A percentile compares a stretch with the other conserved stretches of the same genome.
Evolutionary conservation across 2,888 invertebrate genomes (phyloP).

Genomic region (Drosophila melanosoma): DNA sequence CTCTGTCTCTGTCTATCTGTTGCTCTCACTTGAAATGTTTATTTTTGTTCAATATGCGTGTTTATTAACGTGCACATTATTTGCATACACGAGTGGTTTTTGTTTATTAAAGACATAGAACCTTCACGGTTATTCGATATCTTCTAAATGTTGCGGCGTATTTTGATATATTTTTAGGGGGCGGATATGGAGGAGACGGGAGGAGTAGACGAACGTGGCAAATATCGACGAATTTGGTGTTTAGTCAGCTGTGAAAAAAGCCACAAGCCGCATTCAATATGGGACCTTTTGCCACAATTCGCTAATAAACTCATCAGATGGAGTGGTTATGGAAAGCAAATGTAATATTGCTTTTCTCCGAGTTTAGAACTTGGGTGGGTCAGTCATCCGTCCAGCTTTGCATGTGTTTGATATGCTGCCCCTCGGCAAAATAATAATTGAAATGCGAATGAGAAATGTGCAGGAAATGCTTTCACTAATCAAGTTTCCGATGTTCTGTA

Average conservation of each 20-base stretch:
- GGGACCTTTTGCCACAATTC: conserved; percentile 23
- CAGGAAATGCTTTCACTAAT: neutral
- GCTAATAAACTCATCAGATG: conserved; percentile 52
- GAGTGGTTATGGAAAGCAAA: neutral
- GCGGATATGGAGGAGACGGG: neutral
- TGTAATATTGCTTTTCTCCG: neutral
- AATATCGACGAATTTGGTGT: conserved; percentile 32
- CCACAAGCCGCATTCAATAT: conserved; percentile 27
- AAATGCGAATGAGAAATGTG: neutral
- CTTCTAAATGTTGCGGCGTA: conserved; percentile 16
- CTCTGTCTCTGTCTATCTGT: neutral
- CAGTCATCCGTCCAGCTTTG: conserved; percentile 11
- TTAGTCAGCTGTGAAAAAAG: conserved; percentile 39
- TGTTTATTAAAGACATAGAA: conserved; percentile 49
- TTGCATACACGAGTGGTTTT: conserved; percentile 64
- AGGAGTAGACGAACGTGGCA: neutral
- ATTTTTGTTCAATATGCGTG: conserved; percentile 42
- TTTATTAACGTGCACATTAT: conserved; percentile 58
- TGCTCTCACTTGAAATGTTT: neutral
- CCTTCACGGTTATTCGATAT: conserved; percentile 21
- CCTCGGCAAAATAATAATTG: conserved; percentile 7
- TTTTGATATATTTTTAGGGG: conserved; percentile 43
- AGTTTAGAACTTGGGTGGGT: conserved; percentile 9
- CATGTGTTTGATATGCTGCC: conserved; percentile 19
- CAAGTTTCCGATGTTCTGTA: neutral